Evolutionary conservation across 2,888 invertebrate genomes (phyloP).

Genomic region (Caenorhabditis auriculariae): DNA sequence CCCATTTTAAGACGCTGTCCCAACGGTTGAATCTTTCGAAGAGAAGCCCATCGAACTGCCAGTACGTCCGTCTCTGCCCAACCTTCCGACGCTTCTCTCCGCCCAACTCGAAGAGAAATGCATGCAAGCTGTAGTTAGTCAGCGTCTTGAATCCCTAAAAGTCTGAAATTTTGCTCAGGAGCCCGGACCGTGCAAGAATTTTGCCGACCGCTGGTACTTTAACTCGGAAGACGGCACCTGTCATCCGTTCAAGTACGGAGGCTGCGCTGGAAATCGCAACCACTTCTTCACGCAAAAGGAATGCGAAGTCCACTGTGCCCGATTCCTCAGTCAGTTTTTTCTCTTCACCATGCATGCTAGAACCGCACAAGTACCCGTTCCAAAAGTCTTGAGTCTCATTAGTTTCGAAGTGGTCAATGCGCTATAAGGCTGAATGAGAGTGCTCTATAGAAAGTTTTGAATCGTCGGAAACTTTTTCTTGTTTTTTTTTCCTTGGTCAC

Average conservation of each 20-base stretch:
- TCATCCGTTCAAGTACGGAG: constrained; percentile 61
- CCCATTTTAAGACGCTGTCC: constrained; percentile 15
- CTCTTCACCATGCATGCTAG: too few species aligned
- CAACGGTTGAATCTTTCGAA: constrained; percentile 4
- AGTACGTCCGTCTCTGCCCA: constrained; percentile 5
- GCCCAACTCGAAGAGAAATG: constrained; percentile 56
- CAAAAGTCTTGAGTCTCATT: too few species aligned
- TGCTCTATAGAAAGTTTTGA: too few species aligned
- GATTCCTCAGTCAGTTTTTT: constrained; percentile 58
- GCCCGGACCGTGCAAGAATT: constrained; percentile 61
- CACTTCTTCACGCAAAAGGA: constrained; percentile 62
- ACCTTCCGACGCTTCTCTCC: constrained; percentile 20
- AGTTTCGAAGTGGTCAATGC: too few species aligned
- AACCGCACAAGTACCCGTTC: too few species aligned
- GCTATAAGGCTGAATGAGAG: too few species aligned
- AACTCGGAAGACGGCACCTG: constrained; percentile 54
- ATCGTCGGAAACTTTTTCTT: too few species aligned
- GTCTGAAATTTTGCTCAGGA: constrained; percentile 37
- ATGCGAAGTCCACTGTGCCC: constrained; percentile 62
- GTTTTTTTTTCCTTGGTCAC: too few species aligned
- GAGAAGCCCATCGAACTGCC: constrained; percentile 10
- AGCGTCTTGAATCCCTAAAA: not conserved
- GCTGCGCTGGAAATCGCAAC: constrained; percentile 62
- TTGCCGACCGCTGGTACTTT: constrained; percentile 61
- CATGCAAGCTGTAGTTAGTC: constrained; percentile 51